Evolutionary conservation across 2,888 invertebrate species (phyloP), one percentile per base, ranked within the genome.

Genomic region (Sepioteuthis lessoniana): DNA sequence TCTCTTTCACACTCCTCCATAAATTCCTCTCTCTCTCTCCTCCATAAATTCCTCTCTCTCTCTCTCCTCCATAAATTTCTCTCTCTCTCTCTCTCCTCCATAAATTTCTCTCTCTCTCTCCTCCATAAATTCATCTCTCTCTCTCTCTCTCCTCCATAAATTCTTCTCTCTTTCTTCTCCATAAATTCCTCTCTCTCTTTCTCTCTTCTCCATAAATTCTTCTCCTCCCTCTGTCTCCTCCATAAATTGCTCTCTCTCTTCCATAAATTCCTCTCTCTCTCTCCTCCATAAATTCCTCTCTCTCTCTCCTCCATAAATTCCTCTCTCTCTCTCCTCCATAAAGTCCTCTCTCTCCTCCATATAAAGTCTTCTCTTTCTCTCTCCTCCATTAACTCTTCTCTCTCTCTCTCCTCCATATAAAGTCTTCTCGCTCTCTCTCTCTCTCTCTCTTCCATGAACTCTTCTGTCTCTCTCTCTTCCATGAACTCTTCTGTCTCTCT

Each of bases 71-170:
- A 47, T 91, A 38, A 90, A n/a, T 21, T 16, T n/a, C n/a, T n/a
- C n/a, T 94, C 90, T 90, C 90, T 94, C 90, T 90, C 90, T 90
- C 42, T 91, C 91, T 46, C 50, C 76, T 90, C 94, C 50, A 25
- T 47, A 47, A n/a, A 3, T 37, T 10, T 31, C 25, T 90, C 3
- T 19, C 13, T 37, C 35, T 13, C 16, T n/a, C 16, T 19, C 90
- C 35, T 10, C 25, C 25, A 8, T 28, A 13, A 2, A 8, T 13
- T 16, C 42, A 42, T 19, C 25, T 2, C 4, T 42, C 13, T 35
- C 90, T 93, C 31, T 94, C 93, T 46, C 42, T 94, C 90, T 93
- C 93, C 76, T 8, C 90, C 38, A 50, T 90, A 92, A 76, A 76
- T 93, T 93, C 42, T 50, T 7, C 76, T 90, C 46, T 90, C 91